phyloP scores from a whole-genome alignment of 2,797 vertebrate genomes.

The Etheostoma perlongum region DNA sequence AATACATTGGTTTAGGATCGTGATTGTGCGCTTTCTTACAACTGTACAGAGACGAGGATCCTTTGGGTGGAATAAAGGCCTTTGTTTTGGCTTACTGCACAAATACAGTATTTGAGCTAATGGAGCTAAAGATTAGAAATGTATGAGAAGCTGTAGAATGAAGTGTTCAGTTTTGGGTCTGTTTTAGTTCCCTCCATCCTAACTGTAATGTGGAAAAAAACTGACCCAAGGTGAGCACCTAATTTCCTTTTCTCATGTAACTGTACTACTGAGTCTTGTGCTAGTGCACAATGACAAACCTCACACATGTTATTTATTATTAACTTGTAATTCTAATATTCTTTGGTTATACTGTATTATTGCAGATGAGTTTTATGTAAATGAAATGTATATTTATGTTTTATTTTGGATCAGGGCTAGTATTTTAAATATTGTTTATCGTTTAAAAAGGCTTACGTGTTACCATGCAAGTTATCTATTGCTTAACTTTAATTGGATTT shows the following conservation, averaged over 20 bases:
- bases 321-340: constrained; percentile 74
- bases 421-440: constrained; percentile 68
- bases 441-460: constrained; percentile 49
- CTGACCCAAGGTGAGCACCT: constrained; percentile 16
- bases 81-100: constrained; percentile 24
- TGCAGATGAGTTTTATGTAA: constrained; percentile 71
- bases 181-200: constrained; percentile 27
- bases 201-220: constrained; percentile 40
- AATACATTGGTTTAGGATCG: constrained; percentile 36
- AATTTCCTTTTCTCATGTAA: constrained; percentile 64
- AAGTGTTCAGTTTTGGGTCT: constrained; percentile 44
- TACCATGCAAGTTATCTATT: constrained; percentile 58
- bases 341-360: constrained; percentile 63
- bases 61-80: constrained; percentile 25
- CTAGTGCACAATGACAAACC: constrained; percentile 64
- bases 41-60: constrained; percentile 43
- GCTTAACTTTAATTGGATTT: constrained; percentile 70
- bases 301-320: constrained; percentile 80
- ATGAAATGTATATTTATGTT: constrained; percentile 80
- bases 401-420: constrained; percentile 64
- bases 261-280: constrained; percentile 84
- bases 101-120: constrained; percentile 31
- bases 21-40: constrained; percentile 67
- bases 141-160: constrained; percentile 32
- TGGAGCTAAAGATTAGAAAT: constrained; percentile 24